Conservation (phyloP, 2,113 vertebrate genomes). For the Anseranas semipalmata region DNA sequence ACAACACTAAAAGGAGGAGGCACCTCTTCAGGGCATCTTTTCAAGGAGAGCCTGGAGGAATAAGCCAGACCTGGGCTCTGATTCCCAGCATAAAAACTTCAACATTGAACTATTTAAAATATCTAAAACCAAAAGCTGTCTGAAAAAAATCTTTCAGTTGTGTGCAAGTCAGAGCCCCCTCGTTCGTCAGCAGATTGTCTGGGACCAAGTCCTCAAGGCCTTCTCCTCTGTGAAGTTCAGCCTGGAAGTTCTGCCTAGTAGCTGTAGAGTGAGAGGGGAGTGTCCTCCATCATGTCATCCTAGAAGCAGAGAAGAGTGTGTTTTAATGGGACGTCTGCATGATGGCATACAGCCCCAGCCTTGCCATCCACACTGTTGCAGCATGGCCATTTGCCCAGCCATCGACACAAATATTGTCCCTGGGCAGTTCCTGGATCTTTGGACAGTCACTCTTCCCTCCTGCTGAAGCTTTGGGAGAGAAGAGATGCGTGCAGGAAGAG, state of each 20-base stretch:
- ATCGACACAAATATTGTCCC: neutral
- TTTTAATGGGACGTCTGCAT: neutral
- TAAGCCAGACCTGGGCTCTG: slow-evolving; percentile 14
- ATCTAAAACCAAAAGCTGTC: slow-evolving; percentile 50
- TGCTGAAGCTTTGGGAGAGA: slow-evolving; percentile 5
- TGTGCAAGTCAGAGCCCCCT: slow-evolving; percentile 64
- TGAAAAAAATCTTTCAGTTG: slow-evolving; percentile 55
- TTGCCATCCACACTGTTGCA: neutral
- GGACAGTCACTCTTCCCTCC: neutral
- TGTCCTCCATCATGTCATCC: slow-evolving; percentile 95
- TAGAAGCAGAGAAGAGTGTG: slow-evolving; percentile 61
- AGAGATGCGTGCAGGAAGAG: neutral
- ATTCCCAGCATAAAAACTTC: slow-evolving; percentile 26
- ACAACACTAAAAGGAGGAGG: slow-evolving; percentile 11
- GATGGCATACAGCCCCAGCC: neutral
- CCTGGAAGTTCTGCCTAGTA: slow-evolving; percentile 84
- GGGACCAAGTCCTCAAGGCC: slow-evolving; percentile 39
- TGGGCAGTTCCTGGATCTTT: neutral
- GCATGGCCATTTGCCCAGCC: neutral
- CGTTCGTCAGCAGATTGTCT: slow-evolving; percentile 43
- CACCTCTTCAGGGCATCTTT: neutral
- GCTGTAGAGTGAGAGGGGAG: slow-evolving; percentile 91
- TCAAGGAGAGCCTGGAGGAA: slow-evolving; percentile 18
- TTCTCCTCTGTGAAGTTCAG: slow-evolving; percentile 44
- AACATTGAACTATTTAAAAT: slow-evolving; percentile 34